Evolutionary conservation across 2,888 invertebrate genomes (phyloP).

Genomic region (Diarsia rubi): DNA sequence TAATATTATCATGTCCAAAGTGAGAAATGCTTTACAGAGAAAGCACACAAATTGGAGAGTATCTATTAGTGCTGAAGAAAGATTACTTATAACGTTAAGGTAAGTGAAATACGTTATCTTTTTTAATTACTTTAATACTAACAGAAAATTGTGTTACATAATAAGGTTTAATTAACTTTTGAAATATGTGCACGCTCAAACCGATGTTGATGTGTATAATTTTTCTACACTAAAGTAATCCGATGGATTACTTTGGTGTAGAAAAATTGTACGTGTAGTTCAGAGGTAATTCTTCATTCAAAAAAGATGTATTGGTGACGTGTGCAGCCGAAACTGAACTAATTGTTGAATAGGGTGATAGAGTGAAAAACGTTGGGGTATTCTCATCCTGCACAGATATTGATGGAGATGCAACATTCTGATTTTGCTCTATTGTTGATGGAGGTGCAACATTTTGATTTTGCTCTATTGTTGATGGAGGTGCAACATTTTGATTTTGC

Average conservation of each 20-base stretch:
- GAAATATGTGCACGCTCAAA: constrained; percentile 2
- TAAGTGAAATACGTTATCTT: constrained; percentile 6
- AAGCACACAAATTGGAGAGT: not conserved
- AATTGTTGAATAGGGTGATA: too few species aligned
- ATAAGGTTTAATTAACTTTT: constrained; percentile 3
- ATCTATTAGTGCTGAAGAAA: constrained; percentile 6
- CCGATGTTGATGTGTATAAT: not conserved
- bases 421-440: too few species aligned
- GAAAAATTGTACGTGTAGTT: constrained; percentile 1
- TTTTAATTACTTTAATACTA: constrained; percentile 2
- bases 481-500: too few species aligned
- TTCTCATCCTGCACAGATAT: too few species aligned
- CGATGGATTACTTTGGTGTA: not conserved
- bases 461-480: too few species aligned
- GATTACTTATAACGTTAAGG: constrained; percentile 14
- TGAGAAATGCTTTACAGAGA: constrained; percentile 11
- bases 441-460: too few species aligned
- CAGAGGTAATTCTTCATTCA: too few species aligned
- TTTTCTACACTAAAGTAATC: not conserved
- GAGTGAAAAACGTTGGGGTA: too few species aligned
- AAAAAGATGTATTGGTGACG: too few species aligned
- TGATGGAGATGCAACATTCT: too few species aligned
- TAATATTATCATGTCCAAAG: constrained; percentile 11
- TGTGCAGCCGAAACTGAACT: too few species aligned
- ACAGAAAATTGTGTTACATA: constrained; percentile 4